Conservation (phyloP, 1,140 invertebrate species). For the Papilio polyxenes region DNA sequence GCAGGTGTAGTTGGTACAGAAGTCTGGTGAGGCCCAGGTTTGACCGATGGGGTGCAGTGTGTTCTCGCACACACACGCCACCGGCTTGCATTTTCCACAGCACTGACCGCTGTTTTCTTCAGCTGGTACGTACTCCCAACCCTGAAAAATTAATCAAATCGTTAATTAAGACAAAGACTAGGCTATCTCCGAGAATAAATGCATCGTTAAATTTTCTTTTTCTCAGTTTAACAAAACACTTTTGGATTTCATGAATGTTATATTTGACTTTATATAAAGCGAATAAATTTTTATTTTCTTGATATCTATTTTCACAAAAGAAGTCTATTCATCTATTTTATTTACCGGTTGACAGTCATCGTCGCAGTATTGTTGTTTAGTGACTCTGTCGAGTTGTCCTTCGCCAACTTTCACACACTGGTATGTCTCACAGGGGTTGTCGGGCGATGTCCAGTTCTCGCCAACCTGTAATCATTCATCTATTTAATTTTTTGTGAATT, state of each 20-base stretch:
- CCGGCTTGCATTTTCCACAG: constrained; percentile 84
- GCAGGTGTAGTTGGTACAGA: constrained; percentile 83
- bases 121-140: constrained; percentile 72
- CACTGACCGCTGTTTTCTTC: constrained; percentile 76
- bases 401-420: constrained; percentile 75
- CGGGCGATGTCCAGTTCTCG: constrained; percentile 81
- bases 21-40: constrained; percentile 82
- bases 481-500: background rate
- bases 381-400: constrained; percentile 74
- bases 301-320: background rate
- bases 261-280: background rate
- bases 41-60: constrained; percentile 76
- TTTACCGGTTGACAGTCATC: constrained; percentile 62
- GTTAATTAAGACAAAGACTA: no score
- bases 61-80: constrained; percentile 83
- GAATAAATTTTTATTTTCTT: background rate
- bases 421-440: constrained; percentile 80
- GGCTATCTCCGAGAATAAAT: no score
- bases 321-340: constrained; percentile 2
- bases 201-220: background rate
- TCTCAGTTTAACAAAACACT: background rate
- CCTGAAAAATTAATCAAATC: constrained; percentile 51
- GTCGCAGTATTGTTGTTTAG: constrained; percentile 71
- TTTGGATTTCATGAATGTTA: background rate
- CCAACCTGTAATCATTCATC: constrained; percentile 67